Base-by-base conservation (phyloP, 2,113 vertebrate species). In the Semnornis frantzii region DNA sequence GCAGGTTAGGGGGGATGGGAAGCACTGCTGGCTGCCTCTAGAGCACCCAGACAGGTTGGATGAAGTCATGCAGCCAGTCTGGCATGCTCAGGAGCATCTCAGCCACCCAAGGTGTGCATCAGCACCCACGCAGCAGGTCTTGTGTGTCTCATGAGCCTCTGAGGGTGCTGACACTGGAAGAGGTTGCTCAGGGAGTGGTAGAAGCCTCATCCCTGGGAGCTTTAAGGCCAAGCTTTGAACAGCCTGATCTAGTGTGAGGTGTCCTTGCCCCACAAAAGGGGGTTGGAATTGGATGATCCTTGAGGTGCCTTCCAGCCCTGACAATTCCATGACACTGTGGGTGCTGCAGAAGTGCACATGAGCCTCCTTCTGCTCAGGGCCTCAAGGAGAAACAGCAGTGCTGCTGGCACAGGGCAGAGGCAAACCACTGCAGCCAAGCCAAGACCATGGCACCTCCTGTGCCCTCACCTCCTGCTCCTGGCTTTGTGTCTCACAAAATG, bases 71-170 rank as follows among this genome's bases (percentile, higher is more conserved):
- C 76, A 52, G 59, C 9, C 9, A 12, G 19, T 9, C 50, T 42
- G 37, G 37, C 5, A 0, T 2, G 12, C 11, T 5, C 83, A 83
- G 72, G 23, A 19, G 12, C 3, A 4, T 25, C 65, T 84, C 50
- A 31, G 59, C 12, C 1, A 3, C 60, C 15, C 11, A 15, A 42
- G 0, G 1, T 8, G 75, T 13, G 34, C 11, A 7, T 9, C 68
- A 85, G 59, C n/a, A 48, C 17, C 77, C 1, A 3, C 44, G 2
- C 31, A 7, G 52, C 0, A 0, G 5, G 18, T 52, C 23, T 25
- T 52, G 50, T 15, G 1, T 9, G n/a, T 7, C 34, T 54, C 23
- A 0, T 1, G 34, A 44, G 9, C 19, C 8, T 28, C 18, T 0
- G 7, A 9, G 44, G 44, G 44, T 46, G 44, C 7, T 46, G 44